Evolutionary conservation across 2,113 vertebrate species (phyloP).

Genomic region (Cephalopholis sonnerati): DNA sequence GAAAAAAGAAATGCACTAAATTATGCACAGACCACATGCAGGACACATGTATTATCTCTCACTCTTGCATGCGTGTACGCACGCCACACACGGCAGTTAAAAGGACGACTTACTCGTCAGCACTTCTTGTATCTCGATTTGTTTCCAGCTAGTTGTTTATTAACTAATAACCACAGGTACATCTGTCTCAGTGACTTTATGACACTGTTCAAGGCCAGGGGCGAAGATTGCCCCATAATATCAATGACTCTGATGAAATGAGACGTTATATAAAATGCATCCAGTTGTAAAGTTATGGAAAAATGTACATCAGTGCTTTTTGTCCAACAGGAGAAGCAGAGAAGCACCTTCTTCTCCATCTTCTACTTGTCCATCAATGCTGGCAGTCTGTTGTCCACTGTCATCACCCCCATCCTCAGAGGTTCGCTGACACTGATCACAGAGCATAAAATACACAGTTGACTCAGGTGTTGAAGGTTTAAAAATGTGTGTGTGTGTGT

Average conservation of each 20-base stretch:
- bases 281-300: no score
- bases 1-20: no score
- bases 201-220: constrained; percentile 46
- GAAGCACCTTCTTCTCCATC: constrained; percentile 94
- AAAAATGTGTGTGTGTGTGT: not conserved
- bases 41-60: not conserved
- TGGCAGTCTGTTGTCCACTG: constrained; percentile 93
- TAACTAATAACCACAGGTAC: constrained; percentile 41
- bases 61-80: not conserved
- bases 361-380: constrained; percentile 96
- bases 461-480: not conserved
- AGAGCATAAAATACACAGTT: not conserved
- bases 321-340: constrained; percentile 90
- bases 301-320: not conserved
- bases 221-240: constrained; percentile 25
- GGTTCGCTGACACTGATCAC: constrained; percentile 75
- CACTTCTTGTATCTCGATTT: constrained; percentile 63
- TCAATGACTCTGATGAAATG: not conserved
- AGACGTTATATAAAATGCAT: not conserved
- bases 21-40: not conserved
- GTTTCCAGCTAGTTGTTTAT: constrained; percentile 46
- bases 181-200: constrained; percentile 33
- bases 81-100: not conserved
- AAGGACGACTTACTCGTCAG: constrained; percentile 33
- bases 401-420: constrained; percentile 93